Evolutionary conservation across 2,888 invertebrate genomes (phyloP).

Genomic region (Oasisia sp.): DNA sequence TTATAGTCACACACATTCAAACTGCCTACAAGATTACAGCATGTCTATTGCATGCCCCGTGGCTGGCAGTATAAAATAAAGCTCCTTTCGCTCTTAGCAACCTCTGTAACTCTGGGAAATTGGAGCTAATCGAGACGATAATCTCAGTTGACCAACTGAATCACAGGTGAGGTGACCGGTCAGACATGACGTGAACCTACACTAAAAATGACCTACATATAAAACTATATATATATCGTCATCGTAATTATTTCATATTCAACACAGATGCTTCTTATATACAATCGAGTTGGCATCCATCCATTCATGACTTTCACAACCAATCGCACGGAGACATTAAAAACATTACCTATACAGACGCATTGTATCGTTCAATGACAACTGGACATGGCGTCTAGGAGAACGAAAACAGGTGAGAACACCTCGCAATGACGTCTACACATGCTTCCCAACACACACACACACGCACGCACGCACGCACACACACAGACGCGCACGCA

Average conservation of each 20-base stretch:
- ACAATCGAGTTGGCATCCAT: conserved; percentile 1
- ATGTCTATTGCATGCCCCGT: neutral
- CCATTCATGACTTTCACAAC: neutral
- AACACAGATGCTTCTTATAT: neutral
- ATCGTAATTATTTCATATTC: neutral
- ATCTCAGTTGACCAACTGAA: neutral
- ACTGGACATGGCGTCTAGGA: neutral
- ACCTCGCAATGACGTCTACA: neutral
- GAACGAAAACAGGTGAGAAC: neutral
- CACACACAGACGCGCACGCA: too few species aligned
- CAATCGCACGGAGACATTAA: neutral
- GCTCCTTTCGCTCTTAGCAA: too few species aligned
- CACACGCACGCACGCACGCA: too few species aligned
- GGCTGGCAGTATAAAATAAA: neutral
- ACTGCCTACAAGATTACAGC: neutral
- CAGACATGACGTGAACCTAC: neutral
- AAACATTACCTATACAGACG: neutral
- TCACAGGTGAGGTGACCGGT: neutral
- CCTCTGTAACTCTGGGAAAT: neutral
- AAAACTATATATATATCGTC: conserved; percentile 6
- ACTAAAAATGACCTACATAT: conserved; percentile 17
- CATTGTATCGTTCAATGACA: neutral
- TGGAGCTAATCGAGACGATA: neutral
- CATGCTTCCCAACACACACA: neutral
- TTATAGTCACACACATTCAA: neutral